These are phyloP conservation scores for Lochmaea capreae DNA, from an alignment of 2,888 invertebrate species.

Conservation along the genomic window DNA sequence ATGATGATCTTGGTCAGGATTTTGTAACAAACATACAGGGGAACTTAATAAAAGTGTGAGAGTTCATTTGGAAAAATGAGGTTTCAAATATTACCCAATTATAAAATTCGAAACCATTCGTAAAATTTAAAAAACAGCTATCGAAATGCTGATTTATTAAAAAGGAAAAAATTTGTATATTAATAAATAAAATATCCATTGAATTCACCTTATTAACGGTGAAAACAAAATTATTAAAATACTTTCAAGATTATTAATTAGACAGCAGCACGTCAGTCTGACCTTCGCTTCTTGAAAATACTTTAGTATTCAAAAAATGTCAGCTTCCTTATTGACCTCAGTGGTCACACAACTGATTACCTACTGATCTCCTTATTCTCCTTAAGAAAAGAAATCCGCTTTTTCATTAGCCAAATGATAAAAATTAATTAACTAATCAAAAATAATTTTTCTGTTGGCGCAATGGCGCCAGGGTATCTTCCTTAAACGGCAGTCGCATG, in stretches of 20 bases:
- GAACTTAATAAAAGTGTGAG: no score
- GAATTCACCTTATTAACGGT: background rate
- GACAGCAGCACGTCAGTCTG: background rate
- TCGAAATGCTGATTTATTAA: background rate
- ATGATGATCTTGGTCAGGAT: no score
- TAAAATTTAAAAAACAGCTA: background rate
- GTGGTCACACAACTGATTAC: background rate
- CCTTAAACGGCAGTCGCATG: background rate
- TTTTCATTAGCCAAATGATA: background rate
- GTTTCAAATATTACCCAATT: no score
- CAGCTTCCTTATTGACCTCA: background rate
- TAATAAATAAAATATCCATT: background rate
- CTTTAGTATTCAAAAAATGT: background rate
- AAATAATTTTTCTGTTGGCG: background rate
- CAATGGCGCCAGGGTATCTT: background rate
- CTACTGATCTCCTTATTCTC: background rate
- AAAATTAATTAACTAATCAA: background rate
- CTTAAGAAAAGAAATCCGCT: background rate
- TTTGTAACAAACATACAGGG: no score
- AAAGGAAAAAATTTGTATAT: background rate
- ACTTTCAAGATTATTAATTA: background rate
- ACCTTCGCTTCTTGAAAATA: background rate
- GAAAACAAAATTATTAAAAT: background rate
- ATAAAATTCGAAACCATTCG: no score
- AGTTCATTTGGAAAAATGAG: no score